Conservation (phyloP, 2,888 invertebrate genomes). For the Romanomermis culicivorax region DNA sequence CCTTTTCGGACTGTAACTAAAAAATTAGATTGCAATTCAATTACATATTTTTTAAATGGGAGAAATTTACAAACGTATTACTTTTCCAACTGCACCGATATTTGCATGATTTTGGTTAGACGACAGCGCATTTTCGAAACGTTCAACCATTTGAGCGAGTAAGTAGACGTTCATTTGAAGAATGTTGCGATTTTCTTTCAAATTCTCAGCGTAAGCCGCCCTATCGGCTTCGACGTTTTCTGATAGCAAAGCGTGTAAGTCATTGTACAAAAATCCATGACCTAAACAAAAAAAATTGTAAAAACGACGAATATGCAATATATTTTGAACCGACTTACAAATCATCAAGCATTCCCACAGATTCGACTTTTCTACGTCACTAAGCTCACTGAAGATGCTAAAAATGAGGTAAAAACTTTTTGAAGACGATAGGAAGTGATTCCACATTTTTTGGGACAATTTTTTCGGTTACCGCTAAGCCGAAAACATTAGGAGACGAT, state of each 20-base stretch:
- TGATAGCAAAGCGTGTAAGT: neutral
- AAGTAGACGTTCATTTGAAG: slow-evolving; percentile 4
- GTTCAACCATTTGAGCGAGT: neutral
- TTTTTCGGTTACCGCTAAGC: no score
- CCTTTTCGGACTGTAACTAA: no score
- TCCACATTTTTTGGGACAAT: no score
- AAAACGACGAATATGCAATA: neutral
- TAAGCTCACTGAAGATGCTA: neutral
- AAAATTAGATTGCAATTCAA: no score
- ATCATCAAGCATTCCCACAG: neutral
- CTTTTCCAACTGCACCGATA: no score
- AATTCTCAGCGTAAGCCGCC: neutral
- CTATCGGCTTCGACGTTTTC: neutral
- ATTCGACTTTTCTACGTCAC: neutral
- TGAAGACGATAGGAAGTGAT: no score
- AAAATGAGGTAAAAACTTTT: no score
- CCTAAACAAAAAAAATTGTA: neutral
- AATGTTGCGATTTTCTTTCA: neutral
- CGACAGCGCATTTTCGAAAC: no score
- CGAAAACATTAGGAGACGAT: no score
- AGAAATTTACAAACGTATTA: no score
- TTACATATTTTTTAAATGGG: no score
- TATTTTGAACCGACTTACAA: neutral
- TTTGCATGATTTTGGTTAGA: no score
- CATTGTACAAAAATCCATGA: neutral